Evolutionary conservation across 2,113 vertebrate genomes (phyloP).

Genomic region (Callopanchax toddi): DNA sequence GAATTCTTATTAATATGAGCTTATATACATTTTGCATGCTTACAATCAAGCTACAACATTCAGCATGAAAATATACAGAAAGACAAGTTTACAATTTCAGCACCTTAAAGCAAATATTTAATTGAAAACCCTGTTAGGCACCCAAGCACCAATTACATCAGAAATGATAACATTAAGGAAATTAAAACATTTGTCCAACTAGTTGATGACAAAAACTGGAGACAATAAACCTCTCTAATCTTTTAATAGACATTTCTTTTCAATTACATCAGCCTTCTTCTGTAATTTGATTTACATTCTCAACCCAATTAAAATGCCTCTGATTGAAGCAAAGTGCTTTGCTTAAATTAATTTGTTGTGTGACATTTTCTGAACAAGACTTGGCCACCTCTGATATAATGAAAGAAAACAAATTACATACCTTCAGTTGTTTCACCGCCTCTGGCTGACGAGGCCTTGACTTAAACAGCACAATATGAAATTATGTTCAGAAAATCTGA

Average conservation of each 20-base stretch:
- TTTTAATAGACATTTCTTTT: slow-evolving; percentile 82
- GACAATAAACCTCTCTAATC: slow-evolving; percentile 79
- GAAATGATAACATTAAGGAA: slow-evolving; percentile 83
- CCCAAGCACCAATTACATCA: slow-evolving; percentile 80
- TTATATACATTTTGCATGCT: not conserved
- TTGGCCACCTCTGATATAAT: slow-evolving; percentile 72
- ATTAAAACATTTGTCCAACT: slow-evolving; percentile 80
- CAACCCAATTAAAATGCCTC: slow-evolving; percentile 80
- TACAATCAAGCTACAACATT: not conserved
- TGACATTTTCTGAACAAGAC: slow-evolving; percentile 79
- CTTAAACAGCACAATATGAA: slow-evolving; percentile 55
- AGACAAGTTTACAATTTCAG: slow-evolving; percentile 8
- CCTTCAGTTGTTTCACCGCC: slow-evolving; percentile 59
- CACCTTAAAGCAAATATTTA: slow-evolving; percentile 74
- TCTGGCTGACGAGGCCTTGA: slow-evolving; percentile 58
- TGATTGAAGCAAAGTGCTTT: slow-evolving; percentile 67
- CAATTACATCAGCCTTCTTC: slow-evolving; percentile 80
- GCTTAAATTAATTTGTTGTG: slow-evolving; percentile 78
- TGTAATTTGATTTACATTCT: slow-evolving; percentile 81
- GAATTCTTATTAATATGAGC: no score
- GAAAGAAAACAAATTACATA: slow-evolving; percentile 74
- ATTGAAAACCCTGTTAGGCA: slow-evolving; percentile 77
- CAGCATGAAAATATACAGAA: not conserved
- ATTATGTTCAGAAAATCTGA: slow-evolving; percentile 51
- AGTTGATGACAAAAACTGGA: slow-evolving; percentile 75